phyloP scores from a whole-genome alignment of 2,888 invertebrate species.

The Habroteleia sp. region DNA sequence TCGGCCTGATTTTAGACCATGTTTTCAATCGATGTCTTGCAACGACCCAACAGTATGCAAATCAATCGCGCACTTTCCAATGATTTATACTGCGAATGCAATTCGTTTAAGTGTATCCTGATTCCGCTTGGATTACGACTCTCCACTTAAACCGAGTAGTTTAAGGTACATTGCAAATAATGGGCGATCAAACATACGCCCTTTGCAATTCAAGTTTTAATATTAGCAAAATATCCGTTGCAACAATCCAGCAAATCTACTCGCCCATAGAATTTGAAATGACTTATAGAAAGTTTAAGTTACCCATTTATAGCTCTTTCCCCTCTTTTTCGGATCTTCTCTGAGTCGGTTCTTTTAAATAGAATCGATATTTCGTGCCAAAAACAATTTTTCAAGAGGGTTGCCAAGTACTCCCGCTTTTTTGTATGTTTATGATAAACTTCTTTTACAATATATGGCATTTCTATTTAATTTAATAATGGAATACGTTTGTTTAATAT shows the following conservation, averaged over 20 bases:
- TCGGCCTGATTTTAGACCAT: constrained; percentile 74
- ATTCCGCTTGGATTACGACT: constrained; percentile 77
- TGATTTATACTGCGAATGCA: constrained; percentile 78
- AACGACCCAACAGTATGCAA: constrained; percentile 76
- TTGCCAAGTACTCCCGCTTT: constrained; percentile 50
- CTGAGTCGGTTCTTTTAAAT: constrained; percentile 37
- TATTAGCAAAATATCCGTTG: constrained; percentile 79
- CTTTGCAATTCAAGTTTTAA: constrained; percentile 77
- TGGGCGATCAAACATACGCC: constrained; percentile 65
- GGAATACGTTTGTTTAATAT: constrained; percentile 27
- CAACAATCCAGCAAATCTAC: constrained; percentile 74
- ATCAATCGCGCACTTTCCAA: constrained; percentile 77
- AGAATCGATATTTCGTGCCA: constrained; percentile 52
- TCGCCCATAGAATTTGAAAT: constrained; percentile 77
- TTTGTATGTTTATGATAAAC: constrained; percentile 38
- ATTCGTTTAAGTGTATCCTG: constrained; percentile 81
- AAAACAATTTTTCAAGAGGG: constrained; percentile 47
- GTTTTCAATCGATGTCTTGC: constrained; percentile 67
- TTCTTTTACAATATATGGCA: constrained; percentile 8
- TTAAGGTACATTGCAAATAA: constrained; percentile 59
- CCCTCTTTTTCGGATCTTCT: constrained; percentile 57
- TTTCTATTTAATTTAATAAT: constrained; percentile 39
- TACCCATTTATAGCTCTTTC: constrained; percentile 66
- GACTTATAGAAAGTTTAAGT: constrained; percentile 80
- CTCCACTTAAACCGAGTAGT: constrained; percentile 68